Evolutionary conservation across 2,888 invertebrate species (phyloP), one percentile per base, ranked within the genome.

Genomic region (Ormyrus rosae): DNA sequence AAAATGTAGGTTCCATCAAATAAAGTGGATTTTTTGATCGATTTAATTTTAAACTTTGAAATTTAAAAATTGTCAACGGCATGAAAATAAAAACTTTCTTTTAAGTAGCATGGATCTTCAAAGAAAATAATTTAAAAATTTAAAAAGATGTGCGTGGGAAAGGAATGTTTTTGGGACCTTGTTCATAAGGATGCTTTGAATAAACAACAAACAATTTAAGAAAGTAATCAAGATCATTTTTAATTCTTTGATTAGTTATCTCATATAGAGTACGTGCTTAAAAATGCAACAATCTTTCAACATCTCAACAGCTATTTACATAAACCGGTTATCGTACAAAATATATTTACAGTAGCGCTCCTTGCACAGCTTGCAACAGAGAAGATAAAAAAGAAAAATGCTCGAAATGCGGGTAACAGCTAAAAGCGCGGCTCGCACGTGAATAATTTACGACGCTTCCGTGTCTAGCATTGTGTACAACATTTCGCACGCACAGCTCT

Each of bases 181-280:
- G 51, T 9, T 10, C 19, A 46, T 56, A 11, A 46, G 65, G 64
- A 9, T 60, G 7, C 46, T 9, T 53, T 75, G 72, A 68, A 75
- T 55, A 74, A 55, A 60, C 13, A 67, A 78, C 55, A 58, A 74
- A 61, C 13, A 58, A 64, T 86, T 83, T 88, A 88, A 65, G 85
- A 89, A 89, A 88, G 86, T 86, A 88, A 87, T 86, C 83, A 87
- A 87, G 85, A 81, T 85, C 77, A 71, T 88, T 88, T 19, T 19
- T 87, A 86, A 87, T 87, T 84, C 85, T 83, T 85, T 78, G 65
- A 82, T 80, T 81, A 80, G 80, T 70, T 77, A 60, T 65, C 65
- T 77, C 61, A 64, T 69, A 19, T 77, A 68, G 60, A 55, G 10
- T 68, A 77, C 81, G 81, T 75, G 78, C 78, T 82, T 85, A 81